Base-by-base conservation (phyloP, 2,797 vertebrate species). In the Netta rufina region DNA sequence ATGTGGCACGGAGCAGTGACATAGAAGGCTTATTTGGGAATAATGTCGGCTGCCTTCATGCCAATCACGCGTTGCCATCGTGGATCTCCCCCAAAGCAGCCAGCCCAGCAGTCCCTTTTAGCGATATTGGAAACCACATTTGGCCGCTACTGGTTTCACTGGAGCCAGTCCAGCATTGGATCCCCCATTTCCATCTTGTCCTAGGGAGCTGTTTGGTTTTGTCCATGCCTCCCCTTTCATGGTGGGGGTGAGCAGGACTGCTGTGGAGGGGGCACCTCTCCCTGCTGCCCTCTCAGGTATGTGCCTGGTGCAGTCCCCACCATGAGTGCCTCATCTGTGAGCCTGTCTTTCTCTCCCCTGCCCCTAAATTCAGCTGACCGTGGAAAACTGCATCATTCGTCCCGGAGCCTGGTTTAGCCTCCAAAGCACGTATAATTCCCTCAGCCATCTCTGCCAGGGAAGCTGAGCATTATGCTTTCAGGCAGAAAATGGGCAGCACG, bases 51-150 rank as follows among this genome's bases (percentile, higher is more conserved):
- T n/a, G 22, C 1, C 0, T 3, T 9, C 4, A 0, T 3, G 6
- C 57, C 70, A 39, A 0, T 17, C n/a, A 43, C 43, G 22, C 1
- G 0, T 36, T 3, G 3, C 3, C 2, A 3, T 2, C 0, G 0
- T 6, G 58, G 56, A 8, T 28, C 21, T 22, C 9, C 36, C 3
- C 1, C 1, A 0, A 16, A n/a, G 17, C n/a, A 3, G n/a, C 16
- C 36, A 0, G 2, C 53, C 51, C 1, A 0, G 3, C 3, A n/a
- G 9, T 72, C 43, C 1, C 5, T 8, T 5, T 25, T 14, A 16
- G n/a, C 4, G 28, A 1, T 5, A 6, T 74, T 27, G 74, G 21
- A 2, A 20, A 5, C 17, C 4, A 16, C 38, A 1, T 53, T 2
- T 7, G 57, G 65, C 43, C 62, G 51, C 41, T 45, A 19, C 3